These are phyloP conservation scores for Liodrosophila aerea DNA, from an alignment of 2,888 invertebrate genomes.

Conservation along the genomic window DNA sequence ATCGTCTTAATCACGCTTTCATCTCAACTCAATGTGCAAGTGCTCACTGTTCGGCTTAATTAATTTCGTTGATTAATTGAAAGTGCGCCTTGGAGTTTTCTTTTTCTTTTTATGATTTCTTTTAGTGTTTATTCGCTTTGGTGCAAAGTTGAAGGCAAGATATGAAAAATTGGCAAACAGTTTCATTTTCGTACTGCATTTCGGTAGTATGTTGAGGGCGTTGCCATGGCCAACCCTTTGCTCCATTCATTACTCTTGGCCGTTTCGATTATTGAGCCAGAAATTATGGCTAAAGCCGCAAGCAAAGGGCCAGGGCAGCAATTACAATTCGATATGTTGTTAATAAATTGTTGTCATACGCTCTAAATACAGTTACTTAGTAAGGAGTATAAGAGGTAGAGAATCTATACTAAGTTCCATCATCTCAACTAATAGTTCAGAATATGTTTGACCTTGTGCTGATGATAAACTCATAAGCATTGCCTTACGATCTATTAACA, in stretches of 20 bases:
- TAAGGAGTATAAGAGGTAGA: too few species aligned
- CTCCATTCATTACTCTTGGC: slow-evolving; percentile 60
- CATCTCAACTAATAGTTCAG: too few species aligned
- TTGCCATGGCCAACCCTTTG: slow-evolving; percentile 61
- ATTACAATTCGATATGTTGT: slow-evolving; percentile 39
- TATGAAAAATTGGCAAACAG: slow-evolving; percentile 49
- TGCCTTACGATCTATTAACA: neutral
- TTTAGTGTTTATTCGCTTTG: slow-evolving; percentile 25
- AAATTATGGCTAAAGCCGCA: slow-evolving; percentile 54
- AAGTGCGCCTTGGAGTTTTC: slow-evolving; percentile 59
- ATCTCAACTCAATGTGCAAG: slow-evolving; percentile 32
- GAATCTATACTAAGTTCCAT: too few species aligned
- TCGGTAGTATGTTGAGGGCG: slow-evolving; percentile 73
- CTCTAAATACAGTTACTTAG: slow-evolving; percentile 26
- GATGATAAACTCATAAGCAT: too few species aligned
- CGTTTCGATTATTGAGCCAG: slow-evolving; percentile 57
- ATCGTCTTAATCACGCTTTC: slow-evolving; percentile 7
- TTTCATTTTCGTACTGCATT: slow-evolving; percentile 21
- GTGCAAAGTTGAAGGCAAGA: slow-evolving; percentile 70
- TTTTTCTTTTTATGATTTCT: slow-evolving; percentile 13
- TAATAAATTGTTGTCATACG: slow-evolving; percentile 37
- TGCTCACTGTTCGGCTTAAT: slow-evolving; percentile 59
- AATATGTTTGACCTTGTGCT: too few species aligned
- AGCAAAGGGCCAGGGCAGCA: slow-evolving; percentile 31
- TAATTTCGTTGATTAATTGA: slow-evolving; percentile 78